Evolutionary conservation across 2,113 vertebrate species (phyloP), one percentile per base, ranked within the genome.

Genomic region (Cephalopholis sonnerati): DNA sequence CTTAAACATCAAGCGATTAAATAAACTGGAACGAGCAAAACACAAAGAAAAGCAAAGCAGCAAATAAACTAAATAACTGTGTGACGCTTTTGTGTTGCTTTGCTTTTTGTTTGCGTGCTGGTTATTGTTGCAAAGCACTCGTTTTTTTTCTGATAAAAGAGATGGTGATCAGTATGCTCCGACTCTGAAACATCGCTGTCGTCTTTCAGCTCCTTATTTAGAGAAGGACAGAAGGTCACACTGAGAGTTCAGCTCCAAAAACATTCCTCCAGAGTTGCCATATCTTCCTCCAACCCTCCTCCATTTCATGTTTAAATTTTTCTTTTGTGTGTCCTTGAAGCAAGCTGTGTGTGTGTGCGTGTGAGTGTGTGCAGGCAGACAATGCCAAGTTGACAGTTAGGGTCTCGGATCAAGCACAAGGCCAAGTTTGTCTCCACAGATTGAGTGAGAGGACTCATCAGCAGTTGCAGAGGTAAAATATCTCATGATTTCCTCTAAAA

Each of bases 181-280:
- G 4, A 12, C 41, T 67, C 20, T 57, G 11, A 79, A 79, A 87
- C 24, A 15, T 66, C 0, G 1, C 41, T 1, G 3, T 16, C 58
- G 36, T 76, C 68, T 87, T 78, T 85, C 16, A 69, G 65, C 55
- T 67, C 27, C 29, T 13, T 25, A 82, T 88, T 61, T 82, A 85
- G 39, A 64, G 20, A 87, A 85, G 68, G 73, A 86, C 84, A 75
- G 82, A 84, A 87, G 81, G 87, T 92, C 75, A 90, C 65, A 78
- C 70, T 79, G 55, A 93, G 72, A 82, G 85, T 87, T 83, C 46
- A 59, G 48, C 71, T 89, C 78, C 62, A 58, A 80, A 70, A 77
- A 87, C 84, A 86, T 92, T 92, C 84, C 83, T 88, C 79, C 72
- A 75, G 66, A 87, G 87, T 90, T 91, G 81, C 86, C 81, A 89